Evolutionary conservation across 2,797 vertebrate species (phyloP), one percentile per base, ranked within the genome.

Genomic region (Microctenopoma stevenorrisi): DNA sequence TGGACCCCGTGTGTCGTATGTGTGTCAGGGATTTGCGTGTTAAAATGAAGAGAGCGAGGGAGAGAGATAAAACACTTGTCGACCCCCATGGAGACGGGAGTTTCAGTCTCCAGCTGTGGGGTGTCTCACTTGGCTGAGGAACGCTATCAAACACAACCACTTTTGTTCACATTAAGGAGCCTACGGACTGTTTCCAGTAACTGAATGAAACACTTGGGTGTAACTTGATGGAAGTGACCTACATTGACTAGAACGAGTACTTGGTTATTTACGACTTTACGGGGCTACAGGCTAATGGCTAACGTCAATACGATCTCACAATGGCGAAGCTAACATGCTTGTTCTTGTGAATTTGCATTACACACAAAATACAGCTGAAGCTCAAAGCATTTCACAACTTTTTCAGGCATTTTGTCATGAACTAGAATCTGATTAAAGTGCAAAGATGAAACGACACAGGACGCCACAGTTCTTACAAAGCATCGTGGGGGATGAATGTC

Each of bases 21-120:
- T 47, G 42, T 48, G 53, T 46, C 49, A 33, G 50, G 50, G 12
- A 3, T 33, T 12, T 55, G 51, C 1, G 38, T 48, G 25, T 6
- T 68, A 26, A 25, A 16, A 43, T n/a, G 30, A 7, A 3, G 7
- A 35, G n/a, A 15, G 16, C 3, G 22, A 51, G 35, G n/a, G 16
- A 6, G 22, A 51, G 35, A 30, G 35, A 64, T 67, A 53, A 72
- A 72, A 58, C 43, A 38, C 7, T 55, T 30, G 33, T 30, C 11
- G 4, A 15, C 26, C 46, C 5, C 35, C 3, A 4, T 25, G 50
- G 25, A 57, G 46, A 16, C 6, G 5, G 33, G 12, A 28, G 48
- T n/a, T 57, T 67, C n/a, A 49, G 38, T 42, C 22, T 5, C 65
- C 5, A 7, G 13, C 44, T 46, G 67, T n/a, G 28, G 12, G 5